Base-by-base conservation (phyloP, 2,888 invertebrate genomes). In the Drosophila suboccidentalis region DNA sequence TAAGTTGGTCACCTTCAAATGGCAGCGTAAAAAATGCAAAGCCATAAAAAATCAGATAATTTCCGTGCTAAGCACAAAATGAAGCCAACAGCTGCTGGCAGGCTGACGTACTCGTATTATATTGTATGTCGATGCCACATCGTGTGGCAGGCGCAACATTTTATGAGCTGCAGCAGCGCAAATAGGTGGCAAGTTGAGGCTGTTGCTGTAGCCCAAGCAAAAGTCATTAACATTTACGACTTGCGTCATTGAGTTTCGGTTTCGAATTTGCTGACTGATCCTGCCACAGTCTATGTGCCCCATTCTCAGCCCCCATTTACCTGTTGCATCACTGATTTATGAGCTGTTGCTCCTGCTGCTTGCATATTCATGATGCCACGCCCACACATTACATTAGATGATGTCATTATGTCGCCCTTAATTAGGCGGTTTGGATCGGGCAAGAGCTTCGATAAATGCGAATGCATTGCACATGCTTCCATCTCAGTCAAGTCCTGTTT, bases 171-270 rank as follows among this genome's bases (percentile, higher is more conserved):
- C 80, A 74, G 68, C 71, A 10, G 44, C 43, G 38, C 22, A 43
- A 51, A 38, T 51, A 17, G 36, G 59, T 67, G 68, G 58, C 71
- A 54, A 29, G 63, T 36, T 67, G 26, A 46, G 38, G 71, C 36
- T 57, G 49, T 34, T 46, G 26, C 15, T n/a, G 22, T 39, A 44
- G 38, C 38, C 36, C 44, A 47, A 50, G 43, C n/a, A 15, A 13
- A 34, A 66, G 66, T 73, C 82, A 80, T 87, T 84, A 78, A 75
- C 75, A 70, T 78, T 87, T 82, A 87, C 67, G 47, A 66, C 62
- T 68, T 66, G 71, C 80, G 71, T 74, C 78, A 78, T 71, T 74
- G 80, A 66, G 77, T 71, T 71, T 76, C 57, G 71, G 62, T 77
- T 73, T 69, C 69, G 17, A 34, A 51, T 61, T 63, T 74, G 57